Base-by-base conservation (phyloP, 2,888 invertebrate species). In the Callinectes sapidus region DNA sequence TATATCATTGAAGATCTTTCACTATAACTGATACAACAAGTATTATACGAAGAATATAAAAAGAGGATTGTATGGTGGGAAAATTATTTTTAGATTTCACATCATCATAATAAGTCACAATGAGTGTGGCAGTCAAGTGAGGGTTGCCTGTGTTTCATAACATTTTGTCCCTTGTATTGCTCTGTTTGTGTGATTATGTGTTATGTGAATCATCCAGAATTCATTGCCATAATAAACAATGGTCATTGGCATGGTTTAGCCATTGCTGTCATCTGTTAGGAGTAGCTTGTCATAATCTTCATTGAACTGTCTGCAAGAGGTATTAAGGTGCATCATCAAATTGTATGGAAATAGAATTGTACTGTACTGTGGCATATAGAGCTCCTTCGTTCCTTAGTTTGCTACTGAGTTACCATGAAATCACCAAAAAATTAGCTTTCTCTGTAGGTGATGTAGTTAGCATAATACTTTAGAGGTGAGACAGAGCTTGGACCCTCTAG, bases 361-460 rank as follows among this genome's bases (percentile, higher is more conserved):
- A 32, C 28, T 61, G 48, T 54, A 54, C 23, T 91, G 28, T 14
- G 35, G 61, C 42, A 16, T 61, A 39, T 32, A 91, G 87, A 85
- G 55, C 48, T 61, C n/a, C 28, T 42, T 48, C 42, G 85, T 81
- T 77, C 85, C 81, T 91, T 85, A 87, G 35, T 87, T 39, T 87
- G 35, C 66, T 54, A 91, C 91, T n/a, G 81, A 89, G 91, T 91
- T 91, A 91, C 91, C 91, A 91, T 91, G 88, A 87, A 91, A 39
- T 61, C 88, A 91, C 91, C 91, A 91, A 91, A 91, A 91, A 91
- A 66, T 71, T 88, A 71, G n/a, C 77, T 88, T 87, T 88, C 66
- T 32, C 42, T 54, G 71, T 91, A 88, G 88, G 54, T 91, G 88
- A 91, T 86, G 61, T 85, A 90, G 77, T 54, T 90, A 90, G 90